Percentiles rank a stretch among this genome's conserved stretches.
phyloP scores from a whole-genome alignment of 2,888 invertebrate species.

The Callimorpha dominula region DNA sequence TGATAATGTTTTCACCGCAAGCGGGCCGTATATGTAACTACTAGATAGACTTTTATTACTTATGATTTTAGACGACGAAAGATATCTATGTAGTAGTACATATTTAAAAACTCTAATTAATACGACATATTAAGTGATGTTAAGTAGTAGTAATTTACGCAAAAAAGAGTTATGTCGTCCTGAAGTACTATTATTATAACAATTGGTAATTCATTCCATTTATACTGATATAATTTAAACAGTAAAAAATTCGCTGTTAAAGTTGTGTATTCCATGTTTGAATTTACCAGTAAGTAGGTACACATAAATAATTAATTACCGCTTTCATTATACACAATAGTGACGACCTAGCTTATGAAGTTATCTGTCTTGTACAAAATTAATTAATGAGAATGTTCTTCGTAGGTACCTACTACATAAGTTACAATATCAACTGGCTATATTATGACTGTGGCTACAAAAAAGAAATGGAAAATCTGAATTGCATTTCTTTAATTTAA shows the following conservation, averaged over 20 bases:
- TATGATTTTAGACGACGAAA: constrained; percentile 12
- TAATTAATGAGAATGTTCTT: neutral
- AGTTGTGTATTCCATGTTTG: constrained; percentile 46
- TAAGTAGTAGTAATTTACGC: neutral
- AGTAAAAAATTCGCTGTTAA: constrained; percentile 47
- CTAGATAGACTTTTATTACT: constrained; percentile 26
- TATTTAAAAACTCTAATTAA: neutral
- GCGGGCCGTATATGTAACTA: constrained; percentile 32
- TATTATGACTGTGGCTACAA: neutral
- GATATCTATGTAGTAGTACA: neutral
- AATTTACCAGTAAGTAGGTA: constrained; percentile 44
- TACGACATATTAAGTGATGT: neutral
- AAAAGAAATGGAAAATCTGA: too few species aligned
- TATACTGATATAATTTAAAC: constrained; percentile 38
- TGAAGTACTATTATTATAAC: constrained; percentile 39
- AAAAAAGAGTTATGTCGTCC: constrained; percentile 12
- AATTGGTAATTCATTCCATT: constrained; percentile 53
- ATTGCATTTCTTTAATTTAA: too few species aligned
- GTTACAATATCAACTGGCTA: neutral
- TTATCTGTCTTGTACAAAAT: constrained; percentile 20
- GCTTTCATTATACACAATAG: constrained; percentile 36
- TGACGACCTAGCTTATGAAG: constrained; percentile 37
- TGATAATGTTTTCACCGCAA: constrained; percentile 66
- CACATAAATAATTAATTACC: constrained; percentile 59
- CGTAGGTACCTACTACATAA: too few species aligned